Evolutionary conservation across 2,888 invertebrate genomes (phyloP).

Genomic region (Dryococelus australis): DNA sequence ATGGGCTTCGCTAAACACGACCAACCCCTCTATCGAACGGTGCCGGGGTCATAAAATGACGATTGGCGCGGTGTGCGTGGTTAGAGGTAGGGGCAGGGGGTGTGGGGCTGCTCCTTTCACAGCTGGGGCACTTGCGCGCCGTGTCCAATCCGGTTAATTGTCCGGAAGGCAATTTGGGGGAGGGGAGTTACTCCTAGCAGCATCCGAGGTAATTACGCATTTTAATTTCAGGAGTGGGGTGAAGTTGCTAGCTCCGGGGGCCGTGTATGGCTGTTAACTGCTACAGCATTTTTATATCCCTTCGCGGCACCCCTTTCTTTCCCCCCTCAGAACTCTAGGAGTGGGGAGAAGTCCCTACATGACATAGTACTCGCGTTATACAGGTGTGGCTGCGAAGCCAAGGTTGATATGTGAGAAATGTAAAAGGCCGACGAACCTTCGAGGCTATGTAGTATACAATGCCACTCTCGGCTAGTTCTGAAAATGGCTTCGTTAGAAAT

Average conservation of each 20-base stretch:
- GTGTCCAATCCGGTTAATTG: conserved; percentile 9
- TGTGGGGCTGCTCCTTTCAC: background rate
- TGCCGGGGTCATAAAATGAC: background rate
- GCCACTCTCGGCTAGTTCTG: too few species aligned
- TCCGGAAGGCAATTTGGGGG: background rate
- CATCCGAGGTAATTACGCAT: background rate
- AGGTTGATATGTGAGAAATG: too few species aligned
- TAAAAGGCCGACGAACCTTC: too few species aligned
- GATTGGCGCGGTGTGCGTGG: background rate
- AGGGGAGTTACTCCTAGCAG: background rate
- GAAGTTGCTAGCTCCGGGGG: background rate
- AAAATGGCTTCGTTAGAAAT: too few species aligned
- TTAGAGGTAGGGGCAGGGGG: background rate
- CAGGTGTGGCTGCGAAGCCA: too few species aligned
- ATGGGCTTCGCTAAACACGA: background rate
- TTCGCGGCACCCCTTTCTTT: too few species aligned
- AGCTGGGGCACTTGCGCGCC: background rate
- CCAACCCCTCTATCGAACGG: background rate
- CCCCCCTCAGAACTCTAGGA: too few species aligned
- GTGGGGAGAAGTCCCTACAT: too few species aligned
- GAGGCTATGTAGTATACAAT: too few species aligned
- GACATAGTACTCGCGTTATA: too few species aligned
- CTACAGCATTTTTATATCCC: background rate
- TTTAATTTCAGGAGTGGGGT: background rate
- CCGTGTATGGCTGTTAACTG: background rate